Percentiles rank a stretch among this genome's conserved stretches.
phyloP scores from a whole-genome alignment of 2,113 vertebrate species.

The Reinhardtius hippoglossoides region DNA sequence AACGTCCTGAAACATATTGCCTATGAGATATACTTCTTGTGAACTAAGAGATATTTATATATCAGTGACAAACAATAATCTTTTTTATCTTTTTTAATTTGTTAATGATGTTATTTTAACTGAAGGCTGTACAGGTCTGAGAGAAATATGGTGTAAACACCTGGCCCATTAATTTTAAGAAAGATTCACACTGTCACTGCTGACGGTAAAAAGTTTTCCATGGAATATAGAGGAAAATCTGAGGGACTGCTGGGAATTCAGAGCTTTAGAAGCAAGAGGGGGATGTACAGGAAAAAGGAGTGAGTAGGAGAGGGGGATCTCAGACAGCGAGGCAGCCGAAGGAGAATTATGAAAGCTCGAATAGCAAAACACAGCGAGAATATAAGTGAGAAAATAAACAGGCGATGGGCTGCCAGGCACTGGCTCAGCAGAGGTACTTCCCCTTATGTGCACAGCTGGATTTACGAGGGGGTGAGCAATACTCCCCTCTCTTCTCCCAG shows the following conservation, averaged over 20 bases:
- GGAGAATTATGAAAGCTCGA: slow-evolving; percentile 55
- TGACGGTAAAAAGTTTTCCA: slow-evolving; percentile 30
- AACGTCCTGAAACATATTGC: slow-evolving; percentile 56
- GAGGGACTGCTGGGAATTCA: slow-evolving; percentile 51
- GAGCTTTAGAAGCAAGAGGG: slow-evolving; percentile 38
- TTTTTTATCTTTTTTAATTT: background rate
- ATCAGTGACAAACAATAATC: background rate
- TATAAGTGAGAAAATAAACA: slow-evolving; percentile 74
- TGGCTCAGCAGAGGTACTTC: slow-evolving; percentile 78
- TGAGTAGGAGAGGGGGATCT: slow-evolving; percentile 38
- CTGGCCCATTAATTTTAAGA: slow-evolving; percentile 4
- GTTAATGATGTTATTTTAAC: background rate
- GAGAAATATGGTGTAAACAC: background rate
- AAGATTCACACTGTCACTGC: background rate
- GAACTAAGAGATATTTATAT: background rate
- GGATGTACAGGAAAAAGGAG: slow-evolving; percentile 57
- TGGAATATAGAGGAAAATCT: slow-evolving; percentile 3
- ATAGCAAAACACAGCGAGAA: slow-evolving; percentile 53
- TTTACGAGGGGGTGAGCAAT: slow-evolving; percentile 80
- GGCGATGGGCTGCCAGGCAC: slow-evolving; percentile 67
- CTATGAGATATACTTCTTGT: background rate
- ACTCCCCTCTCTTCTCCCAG: slow-evolving; percentile 72
- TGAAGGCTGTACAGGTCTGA: background rate
- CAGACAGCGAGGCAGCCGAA: slow-evolving; percentile 24
- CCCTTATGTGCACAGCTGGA: slow-evolving; percentile 80